Percentiles rank a stretch among this genome's conserved stretches.
phyloP scores from a whole-genome alignment of 1,140 invertebrate genomes.

The Lutraria rhynchaena region DNA sequence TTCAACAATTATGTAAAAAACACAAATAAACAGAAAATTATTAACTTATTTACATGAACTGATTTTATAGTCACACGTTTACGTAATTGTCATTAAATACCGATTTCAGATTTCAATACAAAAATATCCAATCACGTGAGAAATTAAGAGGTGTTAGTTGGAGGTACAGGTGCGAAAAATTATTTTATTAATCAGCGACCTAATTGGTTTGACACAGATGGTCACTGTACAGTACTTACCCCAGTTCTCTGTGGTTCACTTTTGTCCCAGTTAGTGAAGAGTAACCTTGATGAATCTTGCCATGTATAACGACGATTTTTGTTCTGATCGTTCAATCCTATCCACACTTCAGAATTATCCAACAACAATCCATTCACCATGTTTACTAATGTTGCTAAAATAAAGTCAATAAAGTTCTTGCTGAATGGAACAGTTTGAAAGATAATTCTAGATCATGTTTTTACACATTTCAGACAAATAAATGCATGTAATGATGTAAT shows the following conservation, averaged over 20 bases:
- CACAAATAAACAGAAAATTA: too few relatives aligned
- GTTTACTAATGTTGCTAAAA: slow-evolving; percentile 51
- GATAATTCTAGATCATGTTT: neutral
- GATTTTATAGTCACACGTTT: too few relatives aligned
- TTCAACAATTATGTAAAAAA: too few relatives aligned
- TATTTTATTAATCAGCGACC: too few relatives aligned
- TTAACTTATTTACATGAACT: too few relatives aligned
- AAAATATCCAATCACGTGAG: too few relatives aligned
- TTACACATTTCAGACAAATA: slow-evolving; percentile 1
- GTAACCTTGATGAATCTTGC: slow-evolving; percentile 56
- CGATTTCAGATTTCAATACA: too few relatives aligned
- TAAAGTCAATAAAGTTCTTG: neutral
- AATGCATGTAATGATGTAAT: neutral
- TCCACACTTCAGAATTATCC: slow-evolving; percentile 50
- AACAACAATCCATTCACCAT: slow-evolving; percentile 39
- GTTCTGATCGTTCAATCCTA: slow-evolving; percentile 62
- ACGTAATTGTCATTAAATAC: too few relatives aligned
- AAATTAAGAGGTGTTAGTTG: too few relatives aligned
- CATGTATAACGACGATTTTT: slow-evolving; percentile 55
- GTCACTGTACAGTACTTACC: slow-evolving; percentile 28
- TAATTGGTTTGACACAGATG: too few relatives aligned
- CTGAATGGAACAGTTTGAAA: neutral
- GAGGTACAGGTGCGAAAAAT: too few relatives aligned
- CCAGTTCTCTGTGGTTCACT: slow-evolving; percentile 50
- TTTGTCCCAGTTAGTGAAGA: slow-evolving; percentile 65